These are phyloP conservation scores for Muscidifurax raptorellus DNA, from an alignment of 1,140 invertebrate genomes.

Conservation along the genomic window DNA sequence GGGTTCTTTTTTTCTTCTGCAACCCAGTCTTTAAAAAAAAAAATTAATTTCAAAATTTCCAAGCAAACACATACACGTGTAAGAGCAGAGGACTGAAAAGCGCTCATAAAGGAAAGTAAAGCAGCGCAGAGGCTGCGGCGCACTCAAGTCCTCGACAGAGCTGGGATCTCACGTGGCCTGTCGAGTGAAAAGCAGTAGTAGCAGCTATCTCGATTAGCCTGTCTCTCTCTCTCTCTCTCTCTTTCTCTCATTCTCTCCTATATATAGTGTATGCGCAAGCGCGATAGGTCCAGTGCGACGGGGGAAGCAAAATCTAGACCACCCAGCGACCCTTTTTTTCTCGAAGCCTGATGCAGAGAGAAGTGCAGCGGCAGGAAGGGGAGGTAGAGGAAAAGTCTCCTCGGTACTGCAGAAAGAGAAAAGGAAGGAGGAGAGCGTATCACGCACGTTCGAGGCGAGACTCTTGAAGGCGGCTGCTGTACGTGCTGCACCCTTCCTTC, in stretches of 20 bases:
- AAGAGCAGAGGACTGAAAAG: background rate
- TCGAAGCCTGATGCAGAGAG: background rate
- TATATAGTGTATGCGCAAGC: background rate
- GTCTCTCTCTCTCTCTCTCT: background rate
- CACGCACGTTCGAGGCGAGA: constrained; percentile 39
- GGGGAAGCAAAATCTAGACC: constrained; percentile 67
- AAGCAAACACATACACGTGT: background rate
- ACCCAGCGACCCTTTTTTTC: constrained; percentile 68
- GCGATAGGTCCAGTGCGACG: background rate
- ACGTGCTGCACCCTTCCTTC: constrained; percentile 1
- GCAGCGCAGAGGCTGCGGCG: background rate
- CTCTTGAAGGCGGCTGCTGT: constrained; percentile 22
- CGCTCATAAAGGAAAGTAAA: constrained; percentile 23
- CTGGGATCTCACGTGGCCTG: background rate
- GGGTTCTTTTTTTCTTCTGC: too few species aligned
- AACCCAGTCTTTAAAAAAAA: background rate
- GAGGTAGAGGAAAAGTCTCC: constrained; percentile 49
- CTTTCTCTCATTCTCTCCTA: background rate
- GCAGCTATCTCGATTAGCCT: background rate
- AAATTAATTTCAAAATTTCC: background rate
- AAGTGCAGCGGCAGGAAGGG: constrained; percentile 44
- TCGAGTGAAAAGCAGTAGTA: background rate
- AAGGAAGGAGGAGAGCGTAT: background rate
- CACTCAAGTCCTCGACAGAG: background rate
- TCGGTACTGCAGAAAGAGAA: constrained; percentile 43